Base-by-base conservation (phyloP, 2,888 invertebrate genomes). In the Standfussiana lucernea region DNA sequence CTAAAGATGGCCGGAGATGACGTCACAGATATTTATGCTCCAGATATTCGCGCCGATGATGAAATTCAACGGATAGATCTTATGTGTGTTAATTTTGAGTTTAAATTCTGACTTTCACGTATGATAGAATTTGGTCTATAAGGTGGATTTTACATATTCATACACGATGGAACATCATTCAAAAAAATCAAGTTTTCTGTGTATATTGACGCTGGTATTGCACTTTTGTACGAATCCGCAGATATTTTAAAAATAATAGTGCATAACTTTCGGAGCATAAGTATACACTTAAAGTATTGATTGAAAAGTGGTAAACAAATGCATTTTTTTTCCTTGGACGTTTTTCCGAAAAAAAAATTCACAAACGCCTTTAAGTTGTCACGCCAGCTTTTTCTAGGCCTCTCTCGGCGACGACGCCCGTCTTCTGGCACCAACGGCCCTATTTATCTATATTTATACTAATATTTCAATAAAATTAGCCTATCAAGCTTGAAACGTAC, bases 11-110 rank as follows among this genome's bases (percentile, higher is more conserved):
- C 85, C 88, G 83, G 82, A 81, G 79, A 87, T 90, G 90, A 89
- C 88, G 90, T 88, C 91, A 90, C 90, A 90, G 88, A 92, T 92
- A 91, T 92, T 92, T 90, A 92, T 89, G 91, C 90, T 90, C 80
- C 85, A 80, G 65, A 86, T 72, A 83, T 47, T 86, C 69, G 61
- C 53, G 79, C 37, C 79, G 78, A 78, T 75, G 83, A 76, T 73
- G 83, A 77, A 80, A 74, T 79, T 81, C 83, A 66, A 42, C 64
- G 65, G 62, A 86, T 74, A 64, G 21, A 21, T 42, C 64, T 64
- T n/a, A 65, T 65, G 45, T 81, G 61, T 85, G 65, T 67, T 82
- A 72, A 83, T 82, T 76, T 77, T 61, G 13, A 67, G 67, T 61
- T 72, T 18, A 74, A 83, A 59, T 74, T 53, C 10, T 40, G 15